Evolutionary conservation across 2,113 vertebrate genomes (phyloP), one percentile per base, ranked within the genome.

Genomic region (Rhinogobius similis): DNA sequence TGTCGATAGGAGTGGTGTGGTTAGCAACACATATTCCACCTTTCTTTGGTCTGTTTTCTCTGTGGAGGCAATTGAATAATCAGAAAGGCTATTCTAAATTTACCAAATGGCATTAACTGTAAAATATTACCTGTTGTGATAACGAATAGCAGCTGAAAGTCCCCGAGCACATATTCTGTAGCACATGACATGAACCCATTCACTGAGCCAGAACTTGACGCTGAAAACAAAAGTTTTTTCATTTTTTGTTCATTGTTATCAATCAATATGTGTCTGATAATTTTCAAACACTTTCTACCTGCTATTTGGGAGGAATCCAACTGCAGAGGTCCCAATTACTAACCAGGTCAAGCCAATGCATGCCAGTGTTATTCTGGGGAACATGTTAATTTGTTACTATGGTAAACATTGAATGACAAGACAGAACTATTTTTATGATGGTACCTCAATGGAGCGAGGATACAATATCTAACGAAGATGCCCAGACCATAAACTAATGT

Each of bases 1-100:
- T 93, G 52, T 99, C 98, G 12, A 99, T 98, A 0, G 98, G 98
- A 20, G 94, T 93, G 0, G 98, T 99, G 81, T 99, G 98, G 88
- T 99, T 99, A 83, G 98, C 98, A 10, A 99, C 98, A 83, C 98
- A 99, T 79, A 99, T 97, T 38, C 98, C 97, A 79, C 97, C 98
- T 77, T 96, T 98, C 88, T 90, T 88, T 1, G 98, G 98, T 78
- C 86, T 93, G 88, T 98, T 96, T 86, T 97, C 94, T 89, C 97
- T 99, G 93, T 29, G 10, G 26, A 43, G 14, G 10, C 3, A 9
- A 29, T 58, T 65, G 58, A 38, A 50, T 23, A 26, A 21, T 26
- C 77, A 18, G 36, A 14, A 53, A 1, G 18, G 12, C 59, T 48
- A 6, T n/a, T 9, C 39, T 24, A 38, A 16, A 0, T 21, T 46